Percentiles rank a stretch among this genome's conserved stretches.
These are phyloP conservation scores for Corbicula japonica DNA, from an alignment of 2,888 invertebrate genomes.

Conservation along the genomic window DNA sequence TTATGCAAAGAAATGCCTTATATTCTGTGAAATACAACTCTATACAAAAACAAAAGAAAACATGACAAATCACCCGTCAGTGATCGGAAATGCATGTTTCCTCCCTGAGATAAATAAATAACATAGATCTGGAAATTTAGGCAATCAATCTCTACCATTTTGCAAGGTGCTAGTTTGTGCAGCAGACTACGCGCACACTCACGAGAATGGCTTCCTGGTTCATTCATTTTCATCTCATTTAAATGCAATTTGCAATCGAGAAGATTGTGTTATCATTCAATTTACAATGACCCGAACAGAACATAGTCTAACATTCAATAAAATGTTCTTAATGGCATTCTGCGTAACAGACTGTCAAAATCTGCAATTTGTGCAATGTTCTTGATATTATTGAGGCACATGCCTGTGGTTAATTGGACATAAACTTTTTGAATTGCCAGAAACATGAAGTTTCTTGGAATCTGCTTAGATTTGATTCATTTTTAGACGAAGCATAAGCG, in stretches of 20 bases:
- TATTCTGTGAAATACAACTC: too few relatives aligned
- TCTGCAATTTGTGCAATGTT: neutral
- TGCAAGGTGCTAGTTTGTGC: slow-evolving; percentile 6
- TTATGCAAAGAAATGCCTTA: too few relatives aligned
- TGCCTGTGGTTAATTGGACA: neutral
- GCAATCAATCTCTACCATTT: slow-evolving; percentile 18
- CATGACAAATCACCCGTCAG: too few relatives aligned
- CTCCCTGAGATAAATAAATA: too few relatives aligned
- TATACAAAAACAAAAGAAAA: too few relatives aligned
- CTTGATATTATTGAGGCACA: neutral
- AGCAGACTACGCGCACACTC: slow-evolving; percentile 1
- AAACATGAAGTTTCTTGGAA: too few relatives aligned
- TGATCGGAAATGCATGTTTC: too few relatives aligned
- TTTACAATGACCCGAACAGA: slow-evolving; percentile 16
- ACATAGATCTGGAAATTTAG: neutral
- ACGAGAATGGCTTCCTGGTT: slow-evolving; percentile 11
- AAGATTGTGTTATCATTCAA: slow-evolving; percentile 15
- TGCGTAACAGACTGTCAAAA: neutral
- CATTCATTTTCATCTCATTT: slow-evolving; percentile 32
- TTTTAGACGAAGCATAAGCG: too few relatives aligned
- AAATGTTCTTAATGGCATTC: slow-evolving; percentile 4
- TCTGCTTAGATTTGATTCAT: too few relatives aligned
- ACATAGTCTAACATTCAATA: slow-evolving; percentile 11
- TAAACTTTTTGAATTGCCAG: neutral
- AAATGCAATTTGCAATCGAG: slow-evolving; percentile 28